phyloP scores from a whole-genome alignment of 2,888 invertebrate genomes.

The Heteropelma amictum region DNA sequence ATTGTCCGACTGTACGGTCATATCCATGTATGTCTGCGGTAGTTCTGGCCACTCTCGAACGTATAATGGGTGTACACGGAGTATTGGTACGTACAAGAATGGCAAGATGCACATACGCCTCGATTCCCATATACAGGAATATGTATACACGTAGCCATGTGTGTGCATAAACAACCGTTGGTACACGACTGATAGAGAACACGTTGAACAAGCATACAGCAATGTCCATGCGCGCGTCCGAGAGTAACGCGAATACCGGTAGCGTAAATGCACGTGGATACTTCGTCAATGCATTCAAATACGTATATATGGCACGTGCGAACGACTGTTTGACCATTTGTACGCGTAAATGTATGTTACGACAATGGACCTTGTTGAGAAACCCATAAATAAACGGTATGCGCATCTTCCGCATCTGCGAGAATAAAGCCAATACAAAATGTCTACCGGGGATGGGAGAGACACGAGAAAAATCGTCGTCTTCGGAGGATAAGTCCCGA shows the following conservation, averaged over 20 bases:
- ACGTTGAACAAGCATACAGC: slow-evolving; percentile 13
- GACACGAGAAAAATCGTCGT: too few species aligned
- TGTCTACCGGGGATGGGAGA: not conserved
- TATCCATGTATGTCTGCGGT: slow-evolving; percentile 40
- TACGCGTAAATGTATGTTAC: not conserved
- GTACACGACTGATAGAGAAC: slow-evolving; percentile 46
- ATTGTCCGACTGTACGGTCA: slow-evolving; percentile 20
- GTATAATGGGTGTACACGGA: slow-evolving; percentile 35
- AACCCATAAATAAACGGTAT: not conserved
- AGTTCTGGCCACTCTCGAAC: slow-evolving; percentile 28
- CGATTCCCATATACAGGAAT: slow-evolving; percentile 15
- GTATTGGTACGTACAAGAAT: slow-evolving; percentile 30
- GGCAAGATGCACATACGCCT: slow-evolving; percentile 31
- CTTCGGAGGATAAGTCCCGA: too few species aligned
- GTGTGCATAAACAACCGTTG: slow-evolving; percentile 23
- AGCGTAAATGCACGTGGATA: slow-evolving; percentile 5
- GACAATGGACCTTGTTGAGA: not conserved
- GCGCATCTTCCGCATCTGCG: not conserved
- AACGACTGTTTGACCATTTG: slow-evolving; percentile 6
- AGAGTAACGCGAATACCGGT: slow-evolving; percentile 3
- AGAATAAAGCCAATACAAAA: not conserved
- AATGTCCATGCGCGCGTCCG: not conserved
- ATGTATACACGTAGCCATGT: too few species aligned
- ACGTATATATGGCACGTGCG: not conserved
- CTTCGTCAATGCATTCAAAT: slow-evolving; percentile 2